These are phyloP conservation scores for Asteroscopus sphinx DNA, from an alignment of 2,888 invertebrate genomes.

Conservation along the genomic window DNA sequence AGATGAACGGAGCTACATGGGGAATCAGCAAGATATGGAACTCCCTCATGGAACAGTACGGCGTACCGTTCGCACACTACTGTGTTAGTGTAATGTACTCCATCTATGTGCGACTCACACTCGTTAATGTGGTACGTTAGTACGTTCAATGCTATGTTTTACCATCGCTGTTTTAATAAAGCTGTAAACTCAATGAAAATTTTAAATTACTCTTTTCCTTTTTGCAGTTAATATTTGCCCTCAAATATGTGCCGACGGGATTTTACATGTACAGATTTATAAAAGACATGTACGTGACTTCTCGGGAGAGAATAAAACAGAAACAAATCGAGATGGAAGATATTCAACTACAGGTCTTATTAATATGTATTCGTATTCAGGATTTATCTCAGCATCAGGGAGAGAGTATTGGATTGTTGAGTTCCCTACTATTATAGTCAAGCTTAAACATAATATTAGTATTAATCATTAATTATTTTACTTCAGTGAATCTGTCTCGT, in stretches of 20 bases:
- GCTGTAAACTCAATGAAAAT: neutral
- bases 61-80: constrained; percentile 65
- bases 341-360: constrained; percentile 77
- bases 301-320: constrained; percentile 70
- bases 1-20: constrained; percentile 31
- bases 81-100: constrained; percentile 66
- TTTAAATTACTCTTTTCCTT: constrained; percentile 2
- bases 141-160: constrained; percentile 54
- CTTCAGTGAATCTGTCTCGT: too few species aligned
- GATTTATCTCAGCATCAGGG: neutral
- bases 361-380: neutral
- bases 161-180: neutral
- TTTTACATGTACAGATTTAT: constrained; percentile 76
- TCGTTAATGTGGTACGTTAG: constrained; percentile 76
- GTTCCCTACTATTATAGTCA: too few species aligned
- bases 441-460: too few species aligned
- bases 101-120: constrained; percentile 69
- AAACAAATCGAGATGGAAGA: constrained; percentile 79
- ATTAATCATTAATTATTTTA: too few species aligned
- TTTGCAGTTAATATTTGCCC: constrained; percentile 69
- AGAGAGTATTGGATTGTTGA: too few species aligned
- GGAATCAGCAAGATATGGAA: constrained; percentile 49
- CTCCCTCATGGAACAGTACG: constrained; percentile 66
- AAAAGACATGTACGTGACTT: constrained; percentile 70
- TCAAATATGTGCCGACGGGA: constrained; percentile 77